Evolutionary conservation across 2,888 invertebrate genomes (phyloP).

Genomic region (Hofmannophila pseudospretella): DNA sequence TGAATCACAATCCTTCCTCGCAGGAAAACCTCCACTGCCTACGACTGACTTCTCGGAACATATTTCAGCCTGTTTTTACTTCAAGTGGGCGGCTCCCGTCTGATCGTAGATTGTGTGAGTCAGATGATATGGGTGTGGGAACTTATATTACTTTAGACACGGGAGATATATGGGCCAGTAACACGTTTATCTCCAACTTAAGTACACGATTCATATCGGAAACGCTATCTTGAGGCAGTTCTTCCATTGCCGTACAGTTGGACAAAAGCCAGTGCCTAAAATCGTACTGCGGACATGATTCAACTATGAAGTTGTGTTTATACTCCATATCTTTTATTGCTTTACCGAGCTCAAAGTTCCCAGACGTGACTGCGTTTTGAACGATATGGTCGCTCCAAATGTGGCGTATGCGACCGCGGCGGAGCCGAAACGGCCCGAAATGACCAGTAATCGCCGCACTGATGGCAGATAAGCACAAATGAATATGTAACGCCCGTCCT

Average conservation of each 20-base stretch:
- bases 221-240: constrained; percentile 40
- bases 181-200: constrained; percentile 46
- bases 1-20: constrained; percentile 39
- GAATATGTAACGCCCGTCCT: constrained; percentile 69
- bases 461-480: constrained; percentile 72
- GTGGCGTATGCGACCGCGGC: constrained; percentile 47
- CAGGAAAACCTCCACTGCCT: constrained; percentile 33
- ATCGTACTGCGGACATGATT: constrained; percentile 52
- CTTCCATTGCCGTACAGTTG: constrained; percentile 49
- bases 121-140: constrained; percentile 65
- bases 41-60: constrained; percentile 42
- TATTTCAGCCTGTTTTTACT: constrained; percentile 50
- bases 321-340: constrained; percentile 47
- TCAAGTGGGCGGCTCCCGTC: constrained; percentile 54
- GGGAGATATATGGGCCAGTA: constrained; percentile 35
- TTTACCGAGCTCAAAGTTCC: constrained; percentile 35
- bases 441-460: constrained; percentile 56
- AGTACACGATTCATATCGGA: constrained; percentile 47
- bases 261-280: constrained; percentile 62
- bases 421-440: constrained; percentile 45
- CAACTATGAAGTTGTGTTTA: constrained; percentile 44
- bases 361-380: constrained; percentile 43
- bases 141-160: constrained; percentile 44
- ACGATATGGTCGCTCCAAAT: constrained; percentile 40
- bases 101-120: constrained; percentile 59